These are phyloP conservation scores for Sebastes alutus DNA, from an alignment of 2,797 vertebrate species.

Conservation along the genomic window DNA sequence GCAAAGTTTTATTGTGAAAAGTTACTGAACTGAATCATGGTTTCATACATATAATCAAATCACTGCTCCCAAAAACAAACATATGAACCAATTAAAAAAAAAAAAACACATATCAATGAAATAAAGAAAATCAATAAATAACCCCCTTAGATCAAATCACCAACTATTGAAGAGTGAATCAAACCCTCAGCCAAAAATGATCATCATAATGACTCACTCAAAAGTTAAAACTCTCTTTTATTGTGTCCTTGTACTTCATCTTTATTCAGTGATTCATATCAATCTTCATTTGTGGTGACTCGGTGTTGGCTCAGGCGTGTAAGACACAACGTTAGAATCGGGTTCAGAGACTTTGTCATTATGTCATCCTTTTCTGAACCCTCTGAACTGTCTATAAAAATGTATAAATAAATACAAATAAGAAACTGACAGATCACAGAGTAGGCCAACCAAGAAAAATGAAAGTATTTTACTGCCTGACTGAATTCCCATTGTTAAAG, in stretches of 20 bases:
- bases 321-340: slow-evolving; percentile 26
- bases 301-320: neutral
- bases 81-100: neutral
- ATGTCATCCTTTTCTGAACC: slow-evolving; percentile 40
- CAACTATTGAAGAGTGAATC: neutral
- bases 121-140: neutral
- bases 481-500: neutral
- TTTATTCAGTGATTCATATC: slow-evolving; percentile 19
- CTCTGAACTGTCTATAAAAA: slow-evolving; percentile 15
- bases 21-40: neutral
- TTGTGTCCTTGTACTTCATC: slow-evolving; percentile 8
- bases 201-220: neutral
- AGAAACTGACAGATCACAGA: neutral
- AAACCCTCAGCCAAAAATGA: neutral
- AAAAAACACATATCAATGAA: neutral
- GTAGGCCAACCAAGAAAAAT: neutral
- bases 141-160: neutral
- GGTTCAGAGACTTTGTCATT: slow-evolving; percentile 28
- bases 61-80: neutral
- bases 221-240: neutral
- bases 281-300: neutral
- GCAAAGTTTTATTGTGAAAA: neutral
- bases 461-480: slow-evolving; percentile 10
- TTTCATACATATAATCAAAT: neutral
- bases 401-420: neutral